Base-by-base conservation (phyloP, 2,113 vertebrate genomes). In the Pao palembangensis region DNA sequence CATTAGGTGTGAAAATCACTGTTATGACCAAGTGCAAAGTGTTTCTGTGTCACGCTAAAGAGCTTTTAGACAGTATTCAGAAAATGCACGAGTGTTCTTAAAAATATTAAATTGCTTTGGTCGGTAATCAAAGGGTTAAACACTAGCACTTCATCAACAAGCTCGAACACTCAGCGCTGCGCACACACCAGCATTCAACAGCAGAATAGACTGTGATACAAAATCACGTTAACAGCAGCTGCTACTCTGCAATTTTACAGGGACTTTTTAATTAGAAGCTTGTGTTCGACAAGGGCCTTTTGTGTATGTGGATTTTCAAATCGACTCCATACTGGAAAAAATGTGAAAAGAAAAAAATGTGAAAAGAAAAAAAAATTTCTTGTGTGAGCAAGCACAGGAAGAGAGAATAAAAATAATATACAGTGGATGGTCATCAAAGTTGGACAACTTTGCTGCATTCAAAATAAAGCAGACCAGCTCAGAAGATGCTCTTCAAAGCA, bases 51-150 rank as follows among this genome's bases (percentile, higher is more conserved):
- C 34, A 59, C 54, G 52, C 71, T 59, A 51, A 53, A 28, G n/a
- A 78, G 69, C 58, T 71, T 64, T 38, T 3, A 19, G 21, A 58
- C 34, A 38, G 34, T 25, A 47, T 58, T 67, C 17, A 59, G 6
- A 58, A 8, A 65, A 38, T 38, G 34, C 34, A 38, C 28, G 5
- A 6, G 28, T 38, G 34, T 38, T 38, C 10, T 38, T 12, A 38
- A 38, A 11, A 38, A 10, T 8, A 38, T 38, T 12, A 38, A 8
- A 8, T 12, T 3, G 34, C 34, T 38, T 38, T 38, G 8, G 34
- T 12, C 34, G 8, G 34, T 38, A 38, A 38, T 38, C 34, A 38
- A 8, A 38, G 34, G 34, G 10, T 38, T 12, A 38, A 38, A 38
- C 11, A 8, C 34, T 11, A 12, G 44, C 11, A 23, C 53, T 58